These are phyloP conservation scores for Prunella fulvescens DNA, from an alignment of 2,113 vertebrate species.

Conservation along the genomic window DNA sequence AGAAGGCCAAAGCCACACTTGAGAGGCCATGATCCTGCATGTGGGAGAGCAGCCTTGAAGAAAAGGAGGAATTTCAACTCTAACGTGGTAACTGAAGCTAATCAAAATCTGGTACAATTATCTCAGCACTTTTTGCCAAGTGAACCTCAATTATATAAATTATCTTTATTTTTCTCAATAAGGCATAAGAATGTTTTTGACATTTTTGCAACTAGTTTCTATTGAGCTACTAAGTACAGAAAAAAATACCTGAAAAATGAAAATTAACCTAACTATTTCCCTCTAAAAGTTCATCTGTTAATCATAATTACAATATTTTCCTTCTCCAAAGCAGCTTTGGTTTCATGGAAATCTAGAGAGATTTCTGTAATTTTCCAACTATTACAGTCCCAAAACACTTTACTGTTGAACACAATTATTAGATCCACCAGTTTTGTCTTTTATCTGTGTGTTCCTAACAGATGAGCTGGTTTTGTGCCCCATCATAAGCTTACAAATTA, in stretches of 20 bases:
- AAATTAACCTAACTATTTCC: neutral
- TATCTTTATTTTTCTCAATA: neutral
- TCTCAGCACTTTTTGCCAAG: neutral
- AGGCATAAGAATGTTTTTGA: neutral
- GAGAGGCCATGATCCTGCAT: neutral
- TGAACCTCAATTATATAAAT: neutral
- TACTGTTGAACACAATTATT: conserved; percentile 11
- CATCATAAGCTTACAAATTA: conserved; percentile 68
- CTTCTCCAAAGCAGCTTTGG: neutral
- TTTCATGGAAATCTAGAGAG: neutral
- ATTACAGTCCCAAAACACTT: conserved; percentile 32
- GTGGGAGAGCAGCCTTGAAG: neutral
- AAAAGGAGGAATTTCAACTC: neutral
- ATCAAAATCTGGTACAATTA: neutral
- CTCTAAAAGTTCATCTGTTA: neutral
- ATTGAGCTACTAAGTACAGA: neutral
- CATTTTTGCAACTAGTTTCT: neutral
- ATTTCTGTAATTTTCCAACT: conserved; percentile 21
- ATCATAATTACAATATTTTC: neutral
- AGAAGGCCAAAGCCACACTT: neutral
- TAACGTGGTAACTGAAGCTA: neutral
- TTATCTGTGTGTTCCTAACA: conserved; percentile 43
- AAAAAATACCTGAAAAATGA: neutral
- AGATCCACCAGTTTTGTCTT: conserved; percentile 49
- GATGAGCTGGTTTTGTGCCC: conserved; percentile 55